Evolutionary conservation across 2,113 vertebrate genomes (phyloP).

Genomic region (Coptodon bakossiorum): DNA sequence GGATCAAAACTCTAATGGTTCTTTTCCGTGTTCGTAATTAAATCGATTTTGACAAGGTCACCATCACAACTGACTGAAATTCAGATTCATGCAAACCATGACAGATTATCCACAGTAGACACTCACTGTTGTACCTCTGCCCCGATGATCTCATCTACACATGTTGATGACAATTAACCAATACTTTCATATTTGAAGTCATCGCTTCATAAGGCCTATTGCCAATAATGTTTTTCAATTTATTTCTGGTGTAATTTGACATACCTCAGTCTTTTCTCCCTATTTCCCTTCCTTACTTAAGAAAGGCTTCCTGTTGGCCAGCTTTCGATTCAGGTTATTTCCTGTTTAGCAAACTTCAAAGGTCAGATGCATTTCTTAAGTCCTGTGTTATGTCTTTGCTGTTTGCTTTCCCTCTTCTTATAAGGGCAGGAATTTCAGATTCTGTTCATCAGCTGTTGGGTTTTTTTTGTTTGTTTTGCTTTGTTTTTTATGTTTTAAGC

Average conservation of each 20-base stretch:
- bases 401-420: not conserved
- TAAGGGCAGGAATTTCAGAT: not conserved
- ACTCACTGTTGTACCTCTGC: not conserved
- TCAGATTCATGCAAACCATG: not conserved
- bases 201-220: not conserved
- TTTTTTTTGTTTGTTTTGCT: accelerated
- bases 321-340: not conserved
- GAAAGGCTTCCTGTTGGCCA: not conserved
- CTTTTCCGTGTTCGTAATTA: not conserved
- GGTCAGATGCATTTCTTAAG: not conserved
- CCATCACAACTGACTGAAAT: not conserved
- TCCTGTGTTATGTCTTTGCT: not conserved
- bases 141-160: not conserved
- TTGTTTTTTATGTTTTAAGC: not conserved
- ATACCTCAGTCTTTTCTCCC: not conserved
- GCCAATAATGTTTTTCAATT: not conserved
- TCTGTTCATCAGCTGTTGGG: not conserved
- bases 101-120: not conserved
- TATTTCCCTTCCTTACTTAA: not conserved
- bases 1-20: not conserved
- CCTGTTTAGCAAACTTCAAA: not conserved
- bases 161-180: not conserved
- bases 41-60: not conserved
- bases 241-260: not conserved
- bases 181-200: not conserved